Conservation (phyloP, 2,113 vertebrate species). For the Salvator merianae region DNA sequence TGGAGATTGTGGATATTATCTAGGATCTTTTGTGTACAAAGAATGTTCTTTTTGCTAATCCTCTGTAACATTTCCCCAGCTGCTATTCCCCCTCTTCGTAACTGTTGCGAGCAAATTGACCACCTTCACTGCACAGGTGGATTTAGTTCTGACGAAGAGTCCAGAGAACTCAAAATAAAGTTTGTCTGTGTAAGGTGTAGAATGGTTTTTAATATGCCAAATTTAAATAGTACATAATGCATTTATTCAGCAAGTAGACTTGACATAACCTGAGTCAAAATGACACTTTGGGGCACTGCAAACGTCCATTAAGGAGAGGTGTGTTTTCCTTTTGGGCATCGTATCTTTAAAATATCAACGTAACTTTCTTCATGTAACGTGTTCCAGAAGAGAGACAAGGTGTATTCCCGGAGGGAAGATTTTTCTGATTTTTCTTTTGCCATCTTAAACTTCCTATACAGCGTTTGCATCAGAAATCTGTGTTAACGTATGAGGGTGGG, state of each 20-base stretch:
- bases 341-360: not conserved
- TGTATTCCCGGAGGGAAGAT: not conserved
- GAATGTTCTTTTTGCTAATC: not conserved
- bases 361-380: not conserved
- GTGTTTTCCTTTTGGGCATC: not conserved
- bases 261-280: not conserved
- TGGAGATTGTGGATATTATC: not conserved
- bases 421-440: not conserved
- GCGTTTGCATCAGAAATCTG: not conserved
- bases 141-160: not conserved
- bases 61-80: not conserved
- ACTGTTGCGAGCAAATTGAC: not conserved
- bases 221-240: not conserved
- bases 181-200: not conserved
- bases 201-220: not conserved
- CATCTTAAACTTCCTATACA: not conserved
- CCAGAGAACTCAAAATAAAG: not conserved
- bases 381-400: rapidly evolving
- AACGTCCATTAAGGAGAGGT: not conserved
- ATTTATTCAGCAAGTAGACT: not conserved
- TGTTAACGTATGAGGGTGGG: not conserved
- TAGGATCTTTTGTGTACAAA: not conserved
- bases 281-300: not conserved
- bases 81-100: not conserved
- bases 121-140: not conserved